Percentiles rank a stretch among this genome's conserved stretches.
Evolutionary conservation across 2,113 vertebrate genomes (phyloP).

Genomic region (Seriola quinqueradiata): DNA sequence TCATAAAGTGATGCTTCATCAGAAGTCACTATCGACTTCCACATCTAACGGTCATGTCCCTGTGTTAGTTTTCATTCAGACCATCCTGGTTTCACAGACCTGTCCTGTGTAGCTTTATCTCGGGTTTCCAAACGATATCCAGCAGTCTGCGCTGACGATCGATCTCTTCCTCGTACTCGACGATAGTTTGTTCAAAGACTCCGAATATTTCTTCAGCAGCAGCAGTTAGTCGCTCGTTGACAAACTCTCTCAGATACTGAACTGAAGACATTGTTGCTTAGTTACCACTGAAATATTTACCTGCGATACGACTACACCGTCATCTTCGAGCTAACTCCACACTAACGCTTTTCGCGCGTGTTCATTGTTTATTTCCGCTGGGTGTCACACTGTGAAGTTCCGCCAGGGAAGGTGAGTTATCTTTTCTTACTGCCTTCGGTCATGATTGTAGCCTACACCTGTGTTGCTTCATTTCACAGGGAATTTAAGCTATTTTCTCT

Average conservation of each 20-base stretch:
- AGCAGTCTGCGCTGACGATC: background rate
- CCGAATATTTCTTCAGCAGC: background rate
- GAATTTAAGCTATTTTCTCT: too few species aligned
- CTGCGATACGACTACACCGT: background rate
- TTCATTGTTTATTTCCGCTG: too few species aligned
- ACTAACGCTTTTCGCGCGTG: too few species aligned
- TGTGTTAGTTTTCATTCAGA: too few species aligned
- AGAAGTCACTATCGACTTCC: too few species aligned
- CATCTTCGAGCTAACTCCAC: background rate
- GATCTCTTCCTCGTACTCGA: background rate
- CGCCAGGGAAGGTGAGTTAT: too few species aligned
- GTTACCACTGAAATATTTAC: background rate
- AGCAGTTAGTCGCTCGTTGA: background rate
- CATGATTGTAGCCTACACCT: too few species aligned
- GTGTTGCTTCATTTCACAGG: too few species aligned
- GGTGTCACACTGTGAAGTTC: too few species aligned
- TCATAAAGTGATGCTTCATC: too few species aligned
- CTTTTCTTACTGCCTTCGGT: too few species aligned
- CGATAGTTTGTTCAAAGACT: background rate
- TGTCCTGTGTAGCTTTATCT: background rate
- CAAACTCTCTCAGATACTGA: background rate
- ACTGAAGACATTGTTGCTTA: slow-evolving; percentile 12
- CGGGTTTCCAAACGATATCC: background rate
- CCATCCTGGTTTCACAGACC: background rate
- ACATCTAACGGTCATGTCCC: too few species aligned